Conservation (phyloP, 2,797 vertebrate genomes). For the Crenichthys baileyi region DNA sequence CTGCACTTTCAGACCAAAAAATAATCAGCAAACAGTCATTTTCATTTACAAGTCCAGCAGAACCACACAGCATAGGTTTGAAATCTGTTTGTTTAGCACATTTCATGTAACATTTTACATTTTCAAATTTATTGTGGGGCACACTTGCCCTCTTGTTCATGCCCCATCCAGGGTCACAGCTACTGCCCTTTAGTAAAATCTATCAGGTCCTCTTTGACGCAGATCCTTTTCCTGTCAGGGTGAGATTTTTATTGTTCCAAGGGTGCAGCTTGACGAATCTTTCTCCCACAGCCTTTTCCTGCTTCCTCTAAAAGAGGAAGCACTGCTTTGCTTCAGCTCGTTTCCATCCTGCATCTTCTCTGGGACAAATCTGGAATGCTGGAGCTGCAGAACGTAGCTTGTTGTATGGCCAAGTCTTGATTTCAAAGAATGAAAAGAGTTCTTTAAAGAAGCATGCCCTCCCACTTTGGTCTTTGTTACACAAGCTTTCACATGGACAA, state of each 20-base stretch:
- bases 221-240: slow-evolving; percentile 90
- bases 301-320: slow-evolving; percentile 91
- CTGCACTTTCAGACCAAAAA: not conserved
- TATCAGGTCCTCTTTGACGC: slow-evolving; percentile 87
- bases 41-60: not conserved
- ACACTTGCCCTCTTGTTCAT: slow-evolving; percentile 63
- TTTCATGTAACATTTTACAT: not conserved
- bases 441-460: slow-evolving; percentile 62
- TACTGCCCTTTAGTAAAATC: slow-evolving; percentile 80
- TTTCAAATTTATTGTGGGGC: slow-evolving; percentile 41
- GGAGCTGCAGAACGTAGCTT: slow-evolving; percentile 44
- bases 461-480: slow-evolving; percentile 40
- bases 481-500: slow-evolving; percentile 6
- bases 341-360: slow-evolving; percentile 53
- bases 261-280: slow-evolving; percentile 83
- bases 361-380: slow-evolving; percentile 74
- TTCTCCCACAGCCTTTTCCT: slow-evolving; percentile 89
- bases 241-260: slow-evolving; percentile 91
- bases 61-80: not conserved
- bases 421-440: slow-evolving; percentile 77
- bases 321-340: slow-evolving; percentile 63
- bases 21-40: not conserved
- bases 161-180: slow-evolving; percentile 82
- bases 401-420: slow-evolving; percentile 66
- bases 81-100: not conserved